A percentile compares a stretch with the other conserved stretches of the same genome.
These are phyloP conservation scores for Drosophila setifemur DNA, from an alignment of 1,140 invertebrate species.

Conservation along the genomic window DNA sequence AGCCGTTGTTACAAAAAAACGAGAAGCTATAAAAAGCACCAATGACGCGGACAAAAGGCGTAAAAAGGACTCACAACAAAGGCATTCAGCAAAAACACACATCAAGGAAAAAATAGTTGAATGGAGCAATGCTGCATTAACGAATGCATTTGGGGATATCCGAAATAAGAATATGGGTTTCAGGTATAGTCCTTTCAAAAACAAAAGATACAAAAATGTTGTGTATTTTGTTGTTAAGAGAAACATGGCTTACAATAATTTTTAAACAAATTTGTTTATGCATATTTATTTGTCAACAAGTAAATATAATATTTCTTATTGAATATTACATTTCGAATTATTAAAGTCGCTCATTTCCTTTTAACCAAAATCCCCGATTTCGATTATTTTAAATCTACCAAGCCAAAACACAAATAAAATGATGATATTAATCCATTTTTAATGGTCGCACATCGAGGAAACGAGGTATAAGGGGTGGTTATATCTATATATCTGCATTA, in stretches of 20 bases:
- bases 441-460: constrained; percentile 5
- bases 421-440: constrained; percentile 44
- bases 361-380: no score
- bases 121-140: constrained; percentile 2
- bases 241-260: no score
- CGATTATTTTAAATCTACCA: no score
- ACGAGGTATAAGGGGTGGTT: background rate
- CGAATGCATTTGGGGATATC: background rate
- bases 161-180: no score
- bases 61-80: constrained; percentile 1
- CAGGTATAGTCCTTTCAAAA: no score
- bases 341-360: no score
- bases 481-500: constrained; percentile 1
- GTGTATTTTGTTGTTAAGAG: no score
- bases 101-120: background rate
- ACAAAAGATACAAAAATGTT: background rate
- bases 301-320: no score
- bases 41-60: constrained; percentile 10
- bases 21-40: background rate
- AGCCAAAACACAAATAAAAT: no score
- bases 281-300: no score
- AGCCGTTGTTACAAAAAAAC: background rate
- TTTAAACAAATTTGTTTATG: no score
- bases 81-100: background rate
- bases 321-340: no score